Base-by-base conservation (phyloP, 2,888 invertebrate genomes). In the Eupithecia tripunctaria region DNA sequence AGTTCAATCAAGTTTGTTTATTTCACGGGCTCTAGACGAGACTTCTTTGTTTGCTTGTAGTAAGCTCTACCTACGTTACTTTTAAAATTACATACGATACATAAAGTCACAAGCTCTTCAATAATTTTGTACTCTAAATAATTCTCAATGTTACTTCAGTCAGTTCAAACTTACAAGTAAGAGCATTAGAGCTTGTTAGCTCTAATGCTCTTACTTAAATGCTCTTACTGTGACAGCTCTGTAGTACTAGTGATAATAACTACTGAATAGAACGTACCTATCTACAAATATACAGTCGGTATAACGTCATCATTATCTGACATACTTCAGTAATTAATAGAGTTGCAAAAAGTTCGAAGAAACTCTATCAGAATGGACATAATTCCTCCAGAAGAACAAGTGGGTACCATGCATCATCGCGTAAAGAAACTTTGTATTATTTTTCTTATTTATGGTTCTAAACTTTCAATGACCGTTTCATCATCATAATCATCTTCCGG, bases 1-100 rank as follows among this genome's bases (percentile, higher is more conserved):
- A 47, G 36, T 64, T 64, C 36, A 64, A 64, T 64, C 36, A 38
- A 21, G 21, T 38, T 64, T 38, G 7, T 38, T 64, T 6, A 38
- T 64, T 64, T 25, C 7, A 12, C n/a, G 2, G 21, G 38, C 5
- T 64, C 36, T 64, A 64, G 38, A 38, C n/a, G 14, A 21, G 64
- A 36, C 36, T 15, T 21, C 5, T 56, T 56, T 56, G 56, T 56
- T 25, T 56, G 56, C 5, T 51, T 21, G n/a, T 56, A 25, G 56
- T 25, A 56, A 56, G 12, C 56, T 56, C 21, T 51, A 21, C 0
- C 21, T 14, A 14, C 21, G 25, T 25, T 56, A 25, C 56, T 25
- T 56, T 56, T 4, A 56, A 56, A 25, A 25, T 56, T 25, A 56
- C 56, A 3, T 2, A 10, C 8, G 10, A 51, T 3, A 51, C 10